A percentile compares a stretch with the other conserved stretches of the same genome.
phyloP scores from a whole-genome alignment of 2,888 invertebrate genomes.

The Eledona agricola region DNA sequence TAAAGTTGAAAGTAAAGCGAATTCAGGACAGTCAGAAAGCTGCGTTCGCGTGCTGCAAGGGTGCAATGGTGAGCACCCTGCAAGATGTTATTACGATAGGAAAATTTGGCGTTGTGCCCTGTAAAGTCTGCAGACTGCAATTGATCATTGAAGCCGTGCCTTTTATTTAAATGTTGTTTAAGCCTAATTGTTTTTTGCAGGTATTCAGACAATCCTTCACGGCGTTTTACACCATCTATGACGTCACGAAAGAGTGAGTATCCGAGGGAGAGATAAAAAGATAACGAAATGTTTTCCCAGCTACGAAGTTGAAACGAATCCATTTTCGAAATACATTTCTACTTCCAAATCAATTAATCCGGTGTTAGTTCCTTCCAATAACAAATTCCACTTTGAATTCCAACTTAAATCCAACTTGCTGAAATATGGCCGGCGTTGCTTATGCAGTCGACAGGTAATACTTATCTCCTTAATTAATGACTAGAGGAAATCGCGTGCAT shows the following conservation, averaged over 20 bases:
- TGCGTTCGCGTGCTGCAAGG: slow-evolving; percentile 3
- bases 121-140: neutral
- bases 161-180: neutral
- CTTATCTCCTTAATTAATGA: slow-evolving; percentile 48
- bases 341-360: slow-evolving; percentile 20
- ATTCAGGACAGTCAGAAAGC: neutral
- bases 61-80: slow-evolving; percentile 14
- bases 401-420: slow-evolving; percentile 11
- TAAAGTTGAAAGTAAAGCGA: slow-evolving; percentile 3
- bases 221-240: slow-evolving; percentile 90
- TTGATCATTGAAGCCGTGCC: neutral
- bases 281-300: no score
- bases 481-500: slow-evolving; percentile 45
- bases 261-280: slow-evolving; percentile 4
- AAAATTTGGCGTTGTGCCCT: no score
- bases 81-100: slow-evolving; percentile 48
- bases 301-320: no score
- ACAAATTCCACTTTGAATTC: slow-evolving; percentile 18
- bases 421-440: slow-evolving; percentile 24
- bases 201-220: slow-evolving; percentile 87
- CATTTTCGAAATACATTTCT: no score
- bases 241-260: slow-evolving; percentile 89
- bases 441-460: slow-evolving; percentile 40
- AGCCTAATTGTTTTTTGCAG: slow-evolving; percentile 64
- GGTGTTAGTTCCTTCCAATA: slow-evolving; percentile 16